Conservation (phyloP, 2,888 invertebrate species). For the Trichogramma dendrolimi region DNA sequence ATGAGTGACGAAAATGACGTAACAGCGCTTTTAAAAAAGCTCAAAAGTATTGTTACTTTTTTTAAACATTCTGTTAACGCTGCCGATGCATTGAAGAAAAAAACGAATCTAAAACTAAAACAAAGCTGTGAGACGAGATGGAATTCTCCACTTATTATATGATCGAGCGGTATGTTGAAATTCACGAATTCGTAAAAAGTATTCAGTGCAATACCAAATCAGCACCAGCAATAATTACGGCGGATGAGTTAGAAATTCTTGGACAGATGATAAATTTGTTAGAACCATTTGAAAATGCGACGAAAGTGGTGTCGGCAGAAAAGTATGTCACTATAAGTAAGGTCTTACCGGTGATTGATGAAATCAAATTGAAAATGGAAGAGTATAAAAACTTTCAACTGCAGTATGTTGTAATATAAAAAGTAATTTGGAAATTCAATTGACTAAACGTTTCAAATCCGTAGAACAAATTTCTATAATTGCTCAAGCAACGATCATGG, state of each 20-base stretch:
- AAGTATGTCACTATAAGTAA: conserved; percentile 30
- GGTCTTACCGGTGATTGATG: conserved; percentile 25
- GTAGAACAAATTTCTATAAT: conserved; percentile 23
- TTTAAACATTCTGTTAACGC: conserved; percentile 30
- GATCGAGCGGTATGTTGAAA: conserved; percentile 29
- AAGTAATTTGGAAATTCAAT: conserved; percentile 17
- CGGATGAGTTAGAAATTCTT: conserved; percentile 29
- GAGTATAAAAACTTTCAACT: too few relatives aligned
- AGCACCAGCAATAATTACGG: conserved; percentile 26
- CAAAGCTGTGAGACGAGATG: conserved; percentile 32
- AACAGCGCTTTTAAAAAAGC: conserved; percentile 13
- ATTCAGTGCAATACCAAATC: conserved; percentile 30
- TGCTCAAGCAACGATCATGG: conserved; percentile 22
- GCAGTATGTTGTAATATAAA: too few relatives aligned
- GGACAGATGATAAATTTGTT: conserved; percentile 30
- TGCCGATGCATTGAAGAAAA: too few relatives aligned
- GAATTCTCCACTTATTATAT: conserved; percentile 32
- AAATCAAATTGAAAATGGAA: conserved; percentile 28
- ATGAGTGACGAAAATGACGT: conserved; percentile 9
- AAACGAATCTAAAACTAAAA: background rate
- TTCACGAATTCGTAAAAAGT: conserved; percentile 30
- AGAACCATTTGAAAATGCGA: conserved; percentile 34
- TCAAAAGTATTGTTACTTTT: conserved; percentile 30
- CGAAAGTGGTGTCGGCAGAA: conserved; percentile 34
- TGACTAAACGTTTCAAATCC: conserved; percentile 21